Conservation (phyloP, 2,888 invertebrate species). For the Andrena hattorfiana region DNA sequence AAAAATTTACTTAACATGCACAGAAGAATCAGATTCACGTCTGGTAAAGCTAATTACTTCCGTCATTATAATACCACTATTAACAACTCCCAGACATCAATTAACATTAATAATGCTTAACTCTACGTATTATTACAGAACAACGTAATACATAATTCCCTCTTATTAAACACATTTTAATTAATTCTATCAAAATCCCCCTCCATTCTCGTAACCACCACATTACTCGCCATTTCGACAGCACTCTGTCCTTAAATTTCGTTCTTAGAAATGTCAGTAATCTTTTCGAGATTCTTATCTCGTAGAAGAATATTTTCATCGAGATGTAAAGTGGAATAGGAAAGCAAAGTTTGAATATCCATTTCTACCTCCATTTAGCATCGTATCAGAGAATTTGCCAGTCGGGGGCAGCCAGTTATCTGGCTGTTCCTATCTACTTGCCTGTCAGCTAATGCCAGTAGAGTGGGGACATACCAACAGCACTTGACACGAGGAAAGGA, state of each 20-base stretch:
- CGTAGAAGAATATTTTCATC: background rate
- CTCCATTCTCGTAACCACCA: background rate
- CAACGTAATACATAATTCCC: background rate
- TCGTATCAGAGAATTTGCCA: slow-evolving; percentile 20
- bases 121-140: no score
- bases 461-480: slow-evolving; percentile 42
- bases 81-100: background rate
- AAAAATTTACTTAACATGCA: slow-evolving; percentile 1
- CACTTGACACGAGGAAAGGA: slow-evolving; percentile 55
- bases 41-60: background rate
- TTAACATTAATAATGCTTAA: background rate
- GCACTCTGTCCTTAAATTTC: background rate
- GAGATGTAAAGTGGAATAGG: background rate
- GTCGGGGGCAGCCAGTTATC: slow-evolving; percentile 23
- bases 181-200: background rate
- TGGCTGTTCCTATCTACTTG: slow-evolving; percentile 58
- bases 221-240: background rate
- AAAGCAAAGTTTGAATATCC: background rate
- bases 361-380: background rate
- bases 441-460: slow-evolving; percentile 15
- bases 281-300: slow-evolving; percentile 1
- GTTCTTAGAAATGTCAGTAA: background rate
- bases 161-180: background rate
- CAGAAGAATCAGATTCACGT: background rate
- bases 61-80: background rate